A percentile compares a stretch with the other conserved stretches of the same genome.
Evolutionary conservation across 1,140 invertebrate species (phyloP).

Genomic region (Papilio aristodemus): DNA sequence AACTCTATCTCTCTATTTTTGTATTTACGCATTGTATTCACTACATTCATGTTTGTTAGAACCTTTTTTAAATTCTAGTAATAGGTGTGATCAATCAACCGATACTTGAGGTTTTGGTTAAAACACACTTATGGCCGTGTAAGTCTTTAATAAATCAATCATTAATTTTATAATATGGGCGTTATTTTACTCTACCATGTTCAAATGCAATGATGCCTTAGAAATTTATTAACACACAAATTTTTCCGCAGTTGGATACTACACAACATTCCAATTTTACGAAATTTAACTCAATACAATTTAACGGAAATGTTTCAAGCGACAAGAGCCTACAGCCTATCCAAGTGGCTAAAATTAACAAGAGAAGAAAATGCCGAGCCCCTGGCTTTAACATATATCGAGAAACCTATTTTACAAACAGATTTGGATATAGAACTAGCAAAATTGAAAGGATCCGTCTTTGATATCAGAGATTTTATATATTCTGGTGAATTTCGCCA

Average conservation of each 20-base stretch:
- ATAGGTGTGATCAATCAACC: too few relatives aligned
- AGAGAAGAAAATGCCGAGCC: constrained; percentile 39
- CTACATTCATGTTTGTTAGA: too few relatives aligned
- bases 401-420: constrained; percentile 37
- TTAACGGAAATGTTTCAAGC: constrained; percentile 47
- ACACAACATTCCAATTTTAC: constrained; percentile 49
- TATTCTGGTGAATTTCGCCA: constrained; percentile 36
- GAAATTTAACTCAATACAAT: constrained; percentile 38
- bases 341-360: constrained; percentile 48
- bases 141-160: too few relatives aligned
- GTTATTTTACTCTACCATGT: too few relatives aligned
- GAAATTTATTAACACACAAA: not conserved
- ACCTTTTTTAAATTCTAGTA: too few relatives aligned
- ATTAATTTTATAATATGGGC: too few relatives aligned
- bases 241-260: constrained; percentile 55
- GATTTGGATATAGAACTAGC: constrained; percentile 47
- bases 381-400: not conserved
- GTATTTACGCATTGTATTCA: too few relatives aligned
- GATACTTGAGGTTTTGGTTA: too few relatives aligned
- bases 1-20: too few relatives aligned
- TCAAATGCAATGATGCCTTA: not conserved
- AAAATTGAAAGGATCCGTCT: constrained; percentile 46
- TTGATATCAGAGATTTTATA: constrained; percentile 62
- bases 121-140: too few relatives aligned
- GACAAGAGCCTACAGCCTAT: constrained; percentile 46